A percentile compares a stretch with the other conserved stretches of the same genome.
Conservation (phyloP, 2,888 invertebrate genomes). For the Tetramorium bicarinatum region DNA sequence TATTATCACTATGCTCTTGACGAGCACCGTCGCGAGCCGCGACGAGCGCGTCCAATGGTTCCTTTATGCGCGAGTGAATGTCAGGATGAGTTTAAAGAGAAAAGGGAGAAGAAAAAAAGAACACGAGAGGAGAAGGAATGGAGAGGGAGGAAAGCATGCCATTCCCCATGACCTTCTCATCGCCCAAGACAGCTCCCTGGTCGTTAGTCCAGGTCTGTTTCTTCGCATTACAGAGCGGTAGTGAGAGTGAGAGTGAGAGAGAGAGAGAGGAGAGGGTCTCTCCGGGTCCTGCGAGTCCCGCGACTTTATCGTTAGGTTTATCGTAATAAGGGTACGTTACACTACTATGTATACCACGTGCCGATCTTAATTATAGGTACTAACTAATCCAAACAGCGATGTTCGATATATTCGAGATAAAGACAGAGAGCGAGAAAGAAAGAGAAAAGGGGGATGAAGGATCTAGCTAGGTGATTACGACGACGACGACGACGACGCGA, state of each 20-base stretch:
- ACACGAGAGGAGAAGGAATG: not conserved
- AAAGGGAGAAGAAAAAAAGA: slow-evolving; percentile 18
- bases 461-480: slow-evolving; percentile 67
- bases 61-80: slow-evolving; percentile 77
- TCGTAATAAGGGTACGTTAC: slow-evolving; percentile 28
- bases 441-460: slow-evolving; percentile 16
- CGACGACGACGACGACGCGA: slow-evolving; percentile 74
- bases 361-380: slow-evolving; percentile 71
- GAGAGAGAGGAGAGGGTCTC: slow-evolving; percentile 41
- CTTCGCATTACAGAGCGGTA: slow-evolving; percentile 35
- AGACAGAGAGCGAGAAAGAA: slow-evolving; percentile 12
- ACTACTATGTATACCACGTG: slow-evolving; percentile 59
- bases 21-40: slow-evolving; percentile 60
- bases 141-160: not conserved
- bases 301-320: slow-evolving; percentile 50
- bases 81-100: slow-evolving; percentile 67
- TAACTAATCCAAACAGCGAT: slow-evolving; percentile 71
- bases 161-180: not conserved
- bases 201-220: slow-evolving; percentile 52
- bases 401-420: slow-evolving; percentile 80
- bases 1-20: slow-evolving; percentile 54
- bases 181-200: slow-evolving; percentile 27
- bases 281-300: slow-evolving; percentile 13
- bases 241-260: slow-evolving; percentile 63
- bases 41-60: slow-evolving; percentile 79